phyloP scores from a whole-genome alignment of 2,888 invertebrate genomes.

The Ferdinandea cuprea region DNA sequence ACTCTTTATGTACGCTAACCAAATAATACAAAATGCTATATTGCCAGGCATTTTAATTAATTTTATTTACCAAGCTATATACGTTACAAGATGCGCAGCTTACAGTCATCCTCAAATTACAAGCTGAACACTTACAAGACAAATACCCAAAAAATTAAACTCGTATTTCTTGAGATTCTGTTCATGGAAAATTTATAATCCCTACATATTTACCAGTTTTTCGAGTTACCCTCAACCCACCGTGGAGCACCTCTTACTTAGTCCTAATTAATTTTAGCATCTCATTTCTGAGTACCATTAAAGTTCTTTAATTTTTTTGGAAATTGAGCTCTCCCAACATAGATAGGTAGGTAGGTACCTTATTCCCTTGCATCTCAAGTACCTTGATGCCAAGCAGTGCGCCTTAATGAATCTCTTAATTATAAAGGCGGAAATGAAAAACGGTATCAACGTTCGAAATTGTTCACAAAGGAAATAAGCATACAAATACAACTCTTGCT shows the following conservation, averaged over 20 bases:
- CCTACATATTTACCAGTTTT: conserved; percentile 7
- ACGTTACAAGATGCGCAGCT: too few relatives aligned
- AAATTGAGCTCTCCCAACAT: conserved; percentile 8
- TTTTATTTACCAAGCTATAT: too few relatives aligned
- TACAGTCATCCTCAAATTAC: too few relatives aligned
- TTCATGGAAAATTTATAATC: too few relatives aligned
- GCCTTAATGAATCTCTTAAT: conserved; percentile 56
- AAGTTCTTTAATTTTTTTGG: conserved; percentile 36
- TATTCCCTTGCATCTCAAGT: conserved; percentile 15
- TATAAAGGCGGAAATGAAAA: conserved; percentile 53
- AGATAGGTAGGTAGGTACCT: too few relatives aligned
- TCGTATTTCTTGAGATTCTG: too few relatives aligned
- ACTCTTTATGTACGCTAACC: too few relatives aligned
- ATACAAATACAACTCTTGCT: neutral
- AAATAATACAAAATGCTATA: too few relatives aligned
- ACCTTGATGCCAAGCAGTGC: conserved; percentile 44
- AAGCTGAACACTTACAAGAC: too few relatives aligned
- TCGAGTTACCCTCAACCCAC: neutral
- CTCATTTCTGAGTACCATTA: conserved; percentile 34
- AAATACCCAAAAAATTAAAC: too few relatives aligned
- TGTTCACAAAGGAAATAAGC: conserved; percentile 5
- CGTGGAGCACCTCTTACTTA: neutral
- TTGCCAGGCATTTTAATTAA: too few relatives aligned
- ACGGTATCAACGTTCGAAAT: conserved; percentile 11
- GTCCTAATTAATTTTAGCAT: conserved; percentile 52